A percentile compares a stretch with the other conserved stretches of the same genome.
Evolutionary conservation across 2,797 vertebrate species (phyloP).

Genomic region (Neosilurus mollespiculum): DNA sequence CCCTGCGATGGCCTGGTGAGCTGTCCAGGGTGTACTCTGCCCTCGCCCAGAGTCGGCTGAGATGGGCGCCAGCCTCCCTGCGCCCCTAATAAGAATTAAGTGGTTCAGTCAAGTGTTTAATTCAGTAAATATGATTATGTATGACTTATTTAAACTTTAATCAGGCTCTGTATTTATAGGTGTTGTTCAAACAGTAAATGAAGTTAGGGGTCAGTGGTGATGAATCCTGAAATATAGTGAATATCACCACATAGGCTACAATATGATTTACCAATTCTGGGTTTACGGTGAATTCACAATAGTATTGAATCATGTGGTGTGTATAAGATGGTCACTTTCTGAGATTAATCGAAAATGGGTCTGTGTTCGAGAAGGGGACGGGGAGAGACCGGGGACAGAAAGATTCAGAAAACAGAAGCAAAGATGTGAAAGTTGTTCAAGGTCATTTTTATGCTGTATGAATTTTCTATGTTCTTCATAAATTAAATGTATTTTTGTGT

Average conservation of each 20-base stretch:
- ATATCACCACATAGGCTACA: background rate
- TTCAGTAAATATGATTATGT: background rate
- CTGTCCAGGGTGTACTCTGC: too few species aligned
- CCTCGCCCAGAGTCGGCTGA: too few species aligned
- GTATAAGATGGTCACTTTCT: background rate
- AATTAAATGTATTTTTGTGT: too few species aligned
- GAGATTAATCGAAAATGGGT: background rate
- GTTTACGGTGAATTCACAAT: background rate
- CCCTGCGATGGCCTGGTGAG: too few species aligned
- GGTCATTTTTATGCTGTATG: too few species aligned
- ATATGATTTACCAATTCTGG: background rate
- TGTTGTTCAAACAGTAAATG: background rate
- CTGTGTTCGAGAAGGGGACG: background rate
- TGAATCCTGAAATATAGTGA: background rate
- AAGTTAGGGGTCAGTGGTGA: background rate
- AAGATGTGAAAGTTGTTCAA: too few species aligned
- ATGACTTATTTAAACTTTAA: background rate
- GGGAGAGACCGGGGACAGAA: background rate
- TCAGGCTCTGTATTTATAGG: background rate
- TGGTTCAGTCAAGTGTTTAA: background rate
- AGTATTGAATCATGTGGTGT: background rate
- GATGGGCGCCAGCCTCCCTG: too few species aligned
- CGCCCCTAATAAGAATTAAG: too few species aligned
- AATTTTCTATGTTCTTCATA: too few species aligned
- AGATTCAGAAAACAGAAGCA: too few species aligned